These are phyloP conservation scores for Pollimyrus isidori DNA, from an alignment of 2,113 vertebrate genomes.

Conservation along the genomic window DNA sequence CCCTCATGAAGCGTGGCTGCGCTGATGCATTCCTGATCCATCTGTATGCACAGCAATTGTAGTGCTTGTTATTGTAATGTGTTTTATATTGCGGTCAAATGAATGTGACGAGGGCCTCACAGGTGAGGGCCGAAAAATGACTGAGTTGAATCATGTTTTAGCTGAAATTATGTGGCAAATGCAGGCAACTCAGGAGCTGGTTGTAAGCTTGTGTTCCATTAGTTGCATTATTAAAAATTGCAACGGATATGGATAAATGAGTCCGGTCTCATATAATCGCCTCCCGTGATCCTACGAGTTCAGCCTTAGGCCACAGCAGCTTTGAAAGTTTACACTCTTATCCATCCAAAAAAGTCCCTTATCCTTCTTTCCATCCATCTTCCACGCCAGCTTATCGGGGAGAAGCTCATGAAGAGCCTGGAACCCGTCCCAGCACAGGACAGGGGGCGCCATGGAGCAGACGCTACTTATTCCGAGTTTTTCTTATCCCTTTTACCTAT, in stretches of 20 bases:
- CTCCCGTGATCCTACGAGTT: neutral
- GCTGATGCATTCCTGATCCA: neutral
- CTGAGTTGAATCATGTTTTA: neutral
- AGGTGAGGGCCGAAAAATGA: neutral
- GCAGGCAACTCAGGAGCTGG: neutral
- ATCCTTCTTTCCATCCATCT: neutral
- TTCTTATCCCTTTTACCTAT: neutral
- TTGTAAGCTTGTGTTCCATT: neutral
- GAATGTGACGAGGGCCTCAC: neutral
- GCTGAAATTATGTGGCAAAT: neutral
- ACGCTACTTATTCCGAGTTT: neutral
- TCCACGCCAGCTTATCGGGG: neutral
- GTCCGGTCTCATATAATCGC: no score
- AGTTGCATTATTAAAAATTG: neutral
- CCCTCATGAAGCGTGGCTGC: neutral
- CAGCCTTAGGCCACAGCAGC: neutral
- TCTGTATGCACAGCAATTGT: neutral
- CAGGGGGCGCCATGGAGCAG: neutral
- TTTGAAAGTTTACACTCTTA: neutral
- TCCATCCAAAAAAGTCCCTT: neutral
- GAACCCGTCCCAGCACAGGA: neutral
- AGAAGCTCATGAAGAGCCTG: neutral
- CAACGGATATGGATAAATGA: neutral
- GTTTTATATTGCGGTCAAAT: neutral
- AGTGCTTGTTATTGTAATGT: neutral